A percentile compares a stretch with the other conserved stretches of the same genome.
Evolutionary conservation across 1,140 invertebrate genomes (phyloP).

Genomic region (Capitella teleta): DNA sequence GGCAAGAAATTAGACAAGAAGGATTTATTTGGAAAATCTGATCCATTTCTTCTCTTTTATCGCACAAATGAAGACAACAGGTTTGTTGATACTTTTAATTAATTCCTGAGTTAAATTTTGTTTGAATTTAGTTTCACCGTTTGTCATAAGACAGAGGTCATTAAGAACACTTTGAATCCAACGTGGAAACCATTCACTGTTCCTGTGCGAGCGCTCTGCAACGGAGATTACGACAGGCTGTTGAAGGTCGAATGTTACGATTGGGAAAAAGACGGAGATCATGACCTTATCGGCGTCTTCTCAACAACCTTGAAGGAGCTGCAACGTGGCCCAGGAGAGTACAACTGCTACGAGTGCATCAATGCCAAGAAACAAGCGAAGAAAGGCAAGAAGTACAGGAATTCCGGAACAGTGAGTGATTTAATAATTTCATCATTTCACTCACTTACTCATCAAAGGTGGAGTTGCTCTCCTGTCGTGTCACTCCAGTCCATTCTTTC

Average conservation of each 20-base stretch:
- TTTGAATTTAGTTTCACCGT: slow-evolving; percentile 45
- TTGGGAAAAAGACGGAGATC: slow-evolving; percentile 42
- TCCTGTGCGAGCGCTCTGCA: slow-evolving; percentile 48
- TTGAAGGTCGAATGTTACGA: slow-evolving; percentile 45
- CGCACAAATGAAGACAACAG: slow-evolving; percentile 43
- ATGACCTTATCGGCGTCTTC: slow-evolving; percentile 12
- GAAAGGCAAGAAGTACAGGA: slow-evolving; percentile 40
- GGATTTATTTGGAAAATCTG: slow-evolving; percentile 48
- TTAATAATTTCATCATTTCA: no score
- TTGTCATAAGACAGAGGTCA: slow-evolving; percentile 48
- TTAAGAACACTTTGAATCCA: slow-evolving; percentile 48
- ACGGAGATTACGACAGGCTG: slow-evolving; percentile 50
- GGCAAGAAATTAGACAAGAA: slow-evolving; percentile 47
- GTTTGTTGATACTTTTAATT: no score
- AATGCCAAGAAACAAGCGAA: slow-evolving; percentile 44
- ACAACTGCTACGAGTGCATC: slow-evolving; percentile 25
- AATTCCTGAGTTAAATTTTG: no score
- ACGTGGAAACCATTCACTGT: slow-evolving; percentile 50
- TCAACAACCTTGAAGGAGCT: slow-evolving; percentile 6
- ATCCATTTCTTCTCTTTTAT: slow-evolving; percentile 48
- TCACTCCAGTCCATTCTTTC: slow-evolving; percentile 43
- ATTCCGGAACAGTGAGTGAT: slow-evolving; percentile 41
- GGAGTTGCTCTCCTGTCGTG: slow-evolving; percentile 23
- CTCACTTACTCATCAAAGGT: no score
- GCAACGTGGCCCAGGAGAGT: slow-evolving; percentile 1